Base-by-base conservation (phyloP, 2,797 vertebrate species). In the Macrochelys suwanniensis region DNA sequence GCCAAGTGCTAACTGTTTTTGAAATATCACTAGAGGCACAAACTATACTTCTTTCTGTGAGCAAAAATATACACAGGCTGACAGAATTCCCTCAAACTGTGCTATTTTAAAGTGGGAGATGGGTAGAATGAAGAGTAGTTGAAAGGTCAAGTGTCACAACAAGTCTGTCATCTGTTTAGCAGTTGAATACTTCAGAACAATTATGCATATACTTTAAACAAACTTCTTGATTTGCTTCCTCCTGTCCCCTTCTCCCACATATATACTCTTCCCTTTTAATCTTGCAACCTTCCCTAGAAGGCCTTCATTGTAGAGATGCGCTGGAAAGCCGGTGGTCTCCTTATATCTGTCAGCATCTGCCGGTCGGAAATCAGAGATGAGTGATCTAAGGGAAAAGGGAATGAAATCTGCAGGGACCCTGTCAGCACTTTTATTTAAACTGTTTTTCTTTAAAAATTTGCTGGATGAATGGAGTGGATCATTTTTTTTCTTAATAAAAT, bases 131-230 rank as follows among this genome's bases (percentile, higher is more conserved):
- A 96, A 94, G 76, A 94, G 93, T 80, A 94, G 68, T 84, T 91
- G 91, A 89, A 97, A 96, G 94, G 96, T 97, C 94, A 97, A 97
- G 84, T 96, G 94, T 96, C 92, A 96, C 89, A 97, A 94, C 80
- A 97, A 96, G 87, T 96, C 89, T 97, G 92, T 94, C 86, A 26
- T 81, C 90, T 94, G 59, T 95, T 97, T 94, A 96, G 89, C 86
- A 91, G 88, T 82, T 96, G 95, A 97, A 96, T 97, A 96, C 91
- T 97, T 96, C 84, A 91, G 90, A 97, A 97, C 93, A 97, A 91
- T 90, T 74, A 89, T 49, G 12, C 3, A 25, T 89, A 45, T 11
- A 93, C 82, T 88, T 96, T 93, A 96, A 97, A 97, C 82, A 96
- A 95, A 94, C 49, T 85, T 96, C 93, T 96, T 97, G 92, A 93